These are phyloP conservation scores for Ypsolopha sequella DNA, from an alignment of 2,888 invertebrate genomes.

Conservation along the genomic window DNA sequence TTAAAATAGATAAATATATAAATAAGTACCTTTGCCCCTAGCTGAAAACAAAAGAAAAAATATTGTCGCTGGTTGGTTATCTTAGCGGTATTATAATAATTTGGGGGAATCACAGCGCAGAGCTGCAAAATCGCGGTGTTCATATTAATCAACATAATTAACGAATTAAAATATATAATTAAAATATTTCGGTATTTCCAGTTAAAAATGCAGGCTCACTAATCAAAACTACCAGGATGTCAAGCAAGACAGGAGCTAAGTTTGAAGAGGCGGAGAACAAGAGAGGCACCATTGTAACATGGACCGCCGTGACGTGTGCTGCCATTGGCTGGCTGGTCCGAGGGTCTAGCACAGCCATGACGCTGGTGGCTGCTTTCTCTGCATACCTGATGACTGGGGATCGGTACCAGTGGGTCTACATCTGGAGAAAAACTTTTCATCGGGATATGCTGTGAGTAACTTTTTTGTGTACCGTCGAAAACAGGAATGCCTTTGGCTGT, in stretches of 20 bases:
- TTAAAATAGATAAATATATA: no score
- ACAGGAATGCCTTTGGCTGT: no score
- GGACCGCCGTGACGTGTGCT: constrained; percentile 26
- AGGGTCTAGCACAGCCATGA: constrained; percentile 24
- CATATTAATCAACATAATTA: no score
- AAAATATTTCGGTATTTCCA: no score
- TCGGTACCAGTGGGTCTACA: constrained; percentile 61
- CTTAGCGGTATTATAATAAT: no score
- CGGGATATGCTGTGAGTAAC: constrained; percentile 51
- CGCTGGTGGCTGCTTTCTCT: constrained; percentile 28
- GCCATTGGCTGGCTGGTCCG: constrained; percentile 33
- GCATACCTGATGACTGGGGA: constrained; percentile 51
- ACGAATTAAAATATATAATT: no score
- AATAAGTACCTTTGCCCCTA: no score
- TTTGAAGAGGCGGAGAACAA: constrained; percentile 54
- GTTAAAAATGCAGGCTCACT: constrained; percentile 17
- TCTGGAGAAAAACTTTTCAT: constrained; percentile 49
- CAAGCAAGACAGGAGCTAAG: constrained; percentile 47
- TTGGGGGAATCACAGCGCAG: no score
- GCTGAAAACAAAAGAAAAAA: no score
- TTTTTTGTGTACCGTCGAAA: neutral
- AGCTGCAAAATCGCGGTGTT: no score
- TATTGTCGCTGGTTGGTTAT: no score
- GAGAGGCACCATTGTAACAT: constrained; percentile 31
- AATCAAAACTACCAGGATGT: constrained; percentile 41